phyloP scores from a whole-genome alignment of 2,888 invertebrate species.

The Yponomeuta sedellus region DNA sequence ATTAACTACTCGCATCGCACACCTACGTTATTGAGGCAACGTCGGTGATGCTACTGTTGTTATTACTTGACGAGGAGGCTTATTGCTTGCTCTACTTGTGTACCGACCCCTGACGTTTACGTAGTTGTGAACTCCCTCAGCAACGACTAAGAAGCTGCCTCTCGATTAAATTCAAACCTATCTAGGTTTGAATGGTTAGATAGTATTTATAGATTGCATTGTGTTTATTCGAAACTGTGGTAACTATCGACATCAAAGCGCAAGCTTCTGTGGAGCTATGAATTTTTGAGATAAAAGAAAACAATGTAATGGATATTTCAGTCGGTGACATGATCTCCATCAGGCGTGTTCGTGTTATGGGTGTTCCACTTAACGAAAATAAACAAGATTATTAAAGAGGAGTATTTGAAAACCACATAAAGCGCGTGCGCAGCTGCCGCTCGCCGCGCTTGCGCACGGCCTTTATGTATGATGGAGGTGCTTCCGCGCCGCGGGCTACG shows the following conservation, averaged over 20 bases:
- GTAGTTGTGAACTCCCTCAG: neutral
- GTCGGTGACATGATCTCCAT: slow-evolving; percentile 41
- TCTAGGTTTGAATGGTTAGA: too few species aligned
- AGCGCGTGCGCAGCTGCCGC: slow-evolving; percentile 63
- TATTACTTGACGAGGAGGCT: slow-evolving; percentile 64
- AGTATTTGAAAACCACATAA: slow-evolving; percentile 69
- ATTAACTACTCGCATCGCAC: slow-evolving; percentile 70
- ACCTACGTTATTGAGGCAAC: slow-evolving; percentile 75
- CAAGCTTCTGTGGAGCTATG: slow-evolving; percentile 15
- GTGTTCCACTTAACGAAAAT: slow-evolving; percentile 64
- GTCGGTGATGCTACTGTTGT: slow-evolving; percentile 67
- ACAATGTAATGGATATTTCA: slow-evolving; percentile 28
- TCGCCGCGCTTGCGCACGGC: slow-evolving; percentile 39
- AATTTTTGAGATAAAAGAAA: slow-evolving; percentile 19
- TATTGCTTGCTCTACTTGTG: slow-evolving; percentile 55
- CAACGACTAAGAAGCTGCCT: neutral
- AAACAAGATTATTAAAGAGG: slow-evolving; percentile 71
- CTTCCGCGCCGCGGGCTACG: slow-evolving; percentile 49
- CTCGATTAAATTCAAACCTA: neutral
- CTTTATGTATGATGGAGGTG: slow-evolving; percentile 56
- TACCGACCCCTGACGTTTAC: slow-evolving; percentile 6
- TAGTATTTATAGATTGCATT: slow-evolving; percentile 10
- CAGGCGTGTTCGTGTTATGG: slow-evolving; percentile 46
- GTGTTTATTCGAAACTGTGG: slow-evolving; percentile 7
- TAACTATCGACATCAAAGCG: slow-evolving; percentile 7